Conservation (phyloP, 2,113 vertebrate genomes). For the Vidua chalybeata region DNA sequence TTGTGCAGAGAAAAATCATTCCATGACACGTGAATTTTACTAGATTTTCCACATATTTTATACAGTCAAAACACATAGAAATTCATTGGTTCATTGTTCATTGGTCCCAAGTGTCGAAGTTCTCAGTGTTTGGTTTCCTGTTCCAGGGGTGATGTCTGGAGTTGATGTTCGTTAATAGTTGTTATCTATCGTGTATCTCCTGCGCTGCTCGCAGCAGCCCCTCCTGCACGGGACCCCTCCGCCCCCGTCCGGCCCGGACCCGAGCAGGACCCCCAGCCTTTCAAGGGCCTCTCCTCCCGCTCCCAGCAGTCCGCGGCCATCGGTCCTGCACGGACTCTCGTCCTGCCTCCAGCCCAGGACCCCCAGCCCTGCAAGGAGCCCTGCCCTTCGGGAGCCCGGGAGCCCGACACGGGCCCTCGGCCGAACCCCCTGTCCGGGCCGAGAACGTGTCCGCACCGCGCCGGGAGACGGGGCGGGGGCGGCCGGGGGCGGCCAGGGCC, state of each 20-base stretch:
- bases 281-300: neutral
- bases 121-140: neutral
- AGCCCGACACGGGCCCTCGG: neutral
- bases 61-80: neutral
- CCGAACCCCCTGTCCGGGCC: accelerated
- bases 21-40: neutral
- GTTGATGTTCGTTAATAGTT: accelerated
- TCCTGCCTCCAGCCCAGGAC: no score
- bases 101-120: neutral
- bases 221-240: accelerated
- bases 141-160: no score
- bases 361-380: neutral
- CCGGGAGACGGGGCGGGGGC: neutral
- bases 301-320: neutral
- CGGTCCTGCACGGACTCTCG: accelerated
- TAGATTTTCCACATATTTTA: neutral
- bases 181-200: neutral
- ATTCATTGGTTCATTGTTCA: neutral
- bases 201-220: neutral
- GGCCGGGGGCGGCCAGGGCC: no score
- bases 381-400: neutral
- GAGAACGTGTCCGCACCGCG: neutral
- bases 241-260: no score
- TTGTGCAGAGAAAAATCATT: neutral
- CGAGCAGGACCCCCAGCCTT: neutral